Evolutionary conservation across 1,140 invertebrate genomes (phyloP).

Genomic region (Pseudomyrmex pallidus): DNA sequence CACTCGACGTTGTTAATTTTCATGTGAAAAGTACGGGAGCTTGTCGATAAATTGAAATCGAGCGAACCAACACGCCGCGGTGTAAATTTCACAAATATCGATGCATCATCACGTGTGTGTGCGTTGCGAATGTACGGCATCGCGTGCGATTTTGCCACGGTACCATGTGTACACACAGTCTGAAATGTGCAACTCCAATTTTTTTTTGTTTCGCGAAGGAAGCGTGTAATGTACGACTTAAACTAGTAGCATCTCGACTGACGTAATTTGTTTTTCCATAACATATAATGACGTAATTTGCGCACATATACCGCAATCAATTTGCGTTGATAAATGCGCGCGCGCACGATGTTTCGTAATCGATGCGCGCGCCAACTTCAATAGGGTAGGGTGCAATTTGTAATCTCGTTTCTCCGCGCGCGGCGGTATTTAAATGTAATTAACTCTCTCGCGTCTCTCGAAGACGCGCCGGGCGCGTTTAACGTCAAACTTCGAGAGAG

Average conservation of each 20-base stretch:
- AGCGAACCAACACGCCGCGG: neutral
- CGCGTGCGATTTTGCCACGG: slow-evolving; percentile 16
- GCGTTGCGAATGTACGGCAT: slow-evolving; percentile 4
- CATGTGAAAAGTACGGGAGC: neutral
- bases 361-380: neutral
- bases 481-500: neutral
- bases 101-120: neutral
- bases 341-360: neutral
- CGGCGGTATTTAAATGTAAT: neutral
- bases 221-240: slow-evolving; percentile 23
- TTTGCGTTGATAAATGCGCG: slow-evolving; percentile 18
- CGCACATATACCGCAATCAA: slow-evolving; percentile 26
- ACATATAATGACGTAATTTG: slow-evolving; percentile 44
- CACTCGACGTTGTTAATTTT: slow-evolving; percentile 15
- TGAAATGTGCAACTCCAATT: neutral
- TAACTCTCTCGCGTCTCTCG: neutral
- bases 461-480: neutral
- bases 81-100: slow-evolving; percentile 17
- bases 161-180: neutral
- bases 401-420: neutral
- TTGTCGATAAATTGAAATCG: slow-evolving; percentile 12
- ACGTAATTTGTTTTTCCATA: slow-evolving; percentile 38
- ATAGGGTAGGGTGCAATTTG: slow-evolving; percentile 26
- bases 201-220: slow-evolving; percentile 1
- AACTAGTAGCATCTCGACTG: slow-evolving; percentile 38